These are phyloP conservation scores for Colostygia pectinataria DNA, from an alignment of 2,888 invertebrate genomes.

Conservation along the genomic window DNA sequence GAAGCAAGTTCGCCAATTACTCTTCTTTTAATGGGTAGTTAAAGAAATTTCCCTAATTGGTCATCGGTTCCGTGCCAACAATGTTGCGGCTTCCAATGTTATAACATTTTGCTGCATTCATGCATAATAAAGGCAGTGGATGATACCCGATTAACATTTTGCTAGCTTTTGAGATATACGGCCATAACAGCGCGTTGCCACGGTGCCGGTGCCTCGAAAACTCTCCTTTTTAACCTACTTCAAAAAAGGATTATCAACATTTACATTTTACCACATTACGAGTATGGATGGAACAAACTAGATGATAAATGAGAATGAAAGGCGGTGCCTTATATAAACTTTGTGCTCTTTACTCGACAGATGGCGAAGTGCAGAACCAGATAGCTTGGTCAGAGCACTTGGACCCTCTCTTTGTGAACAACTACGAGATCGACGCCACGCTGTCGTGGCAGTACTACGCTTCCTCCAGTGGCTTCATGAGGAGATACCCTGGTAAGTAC, in stretches of 20 bases:
- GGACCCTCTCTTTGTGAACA: slow-evolving; percentile 94
- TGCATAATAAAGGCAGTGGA: slow-evolving; percentile 45
- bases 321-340: too few species aligned
- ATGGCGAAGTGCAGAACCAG: slow-evolving; percentile 92
- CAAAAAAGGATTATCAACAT: too few species aligned
- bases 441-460: slow-evolving; percentile 99
- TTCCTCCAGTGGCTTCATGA: slow-evolving; percentile 96
- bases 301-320: too few species aligned
- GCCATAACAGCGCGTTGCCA: too few species aligned
- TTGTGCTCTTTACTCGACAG: slow-evolving; percentile 61
- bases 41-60: slow-evolving; percentile 67
- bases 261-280: too few species aligned
- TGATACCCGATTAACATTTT: slow-evolving; percentile 25
- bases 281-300: too few species aligned
- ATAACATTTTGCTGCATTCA: slow-evolving; percentile 46
- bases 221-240: too few species aligned
- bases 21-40: slow-evolving; percentile 68
- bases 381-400: slow-evolving; percentile 97
- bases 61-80: slow-evolving; percentile 48
- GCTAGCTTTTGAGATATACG: slow-evolving; percentile 29
- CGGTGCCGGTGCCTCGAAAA: too few species aligned
- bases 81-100: slow-evolving; percentile 40
- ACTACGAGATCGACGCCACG: slow-evolving; percentile 94
- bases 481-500: slow-evolving; percentile 94
- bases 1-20: slow-evolving; percentile 74